A percentile compares a stretch with the other conserved stretches of the same genome.
Evolutionary conservation across 2,797 vertebrate genomes (phyloP).

Genomic region (Sylvilagus floridanus): DNA sequence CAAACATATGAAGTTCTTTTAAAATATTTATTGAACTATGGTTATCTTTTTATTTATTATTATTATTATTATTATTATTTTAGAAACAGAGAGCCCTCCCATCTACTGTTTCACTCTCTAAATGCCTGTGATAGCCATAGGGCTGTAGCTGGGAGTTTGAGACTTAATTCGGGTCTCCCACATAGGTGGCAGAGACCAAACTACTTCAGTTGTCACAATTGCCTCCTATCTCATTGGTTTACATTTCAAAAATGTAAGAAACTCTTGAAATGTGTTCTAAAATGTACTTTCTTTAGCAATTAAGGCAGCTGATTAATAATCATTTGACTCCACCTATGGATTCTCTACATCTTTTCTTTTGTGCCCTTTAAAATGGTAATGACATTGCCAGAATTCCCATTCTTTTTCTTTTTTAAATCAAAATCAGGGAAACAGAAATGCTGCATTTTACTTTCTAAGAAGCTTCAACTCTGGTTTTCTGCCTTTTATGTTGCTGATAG

Average conservation of each 20-base stretch:
- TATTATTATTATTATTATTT: too few species aligned
- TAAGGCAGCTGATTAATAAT: neutral
- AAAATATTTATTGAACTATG: conserved; percentile 1
- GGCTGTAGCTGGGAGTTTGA: too few species aligned
- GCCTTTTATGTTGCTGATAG: conserved; percentile 71
- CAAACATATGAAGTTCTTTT: neutral
- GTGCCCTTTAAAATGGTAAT: conserved; percentile 19
- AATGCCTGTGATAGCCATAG: too few species aligned
- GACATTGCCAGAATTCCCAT: conserved; percentile 8
- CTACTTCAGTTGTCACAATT: too few species aligned
- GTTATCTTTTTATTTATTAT: neutral
- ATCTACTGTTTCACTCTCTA: too few species aligned
- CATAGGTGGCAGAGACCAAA: too few species aligned
- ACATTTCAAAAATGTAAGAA: neutral
- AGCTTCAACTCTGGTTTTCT: conserved; percentile 59
- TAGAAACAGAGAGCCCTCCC: too few species aligned
- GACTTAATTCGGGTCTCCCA: too few species aligned
- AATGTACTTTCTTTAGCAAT: conserved; percentile 28
- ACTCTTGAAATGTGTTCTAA: conserved; percentile 41
- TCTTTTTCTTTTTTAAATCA: neutral
- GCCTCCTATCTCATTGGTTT: too few species aligned
- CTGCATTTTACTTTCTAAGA: conserved; percentile 64
- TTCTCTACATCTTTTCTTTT: neutral
- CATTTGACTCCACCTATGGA: neutral
- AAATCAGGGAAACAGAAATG: conserved; percentile 55